These are phyloP conservation scores for Platycercus adscitus DNA, from an alignment of 2,113 vertebrate species.

Conservation along the genomic window DNA sequence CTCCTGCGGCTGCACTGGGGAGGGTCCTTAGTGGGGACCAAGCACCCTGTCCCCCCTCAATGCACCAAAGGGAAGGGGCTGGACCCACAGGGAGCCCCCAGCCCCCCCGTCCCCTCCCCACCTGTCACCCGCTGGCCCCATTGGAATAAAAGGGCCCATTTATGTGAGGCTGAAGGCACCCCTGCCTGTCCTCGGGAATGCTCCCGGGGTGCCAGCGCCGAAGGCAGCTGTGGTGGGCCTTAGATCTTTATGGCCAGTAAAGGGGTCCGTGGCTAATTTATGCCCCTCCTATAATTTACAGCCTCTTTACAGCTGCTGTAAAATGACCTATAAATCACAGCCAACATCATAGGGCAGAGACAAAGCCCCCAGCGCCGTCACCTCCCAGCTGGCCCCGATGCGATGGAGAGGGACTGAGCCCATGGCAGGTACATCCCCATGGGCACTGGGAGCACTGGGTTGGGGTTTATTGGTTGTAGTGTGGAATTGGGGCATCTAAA, in stretches of 20 bases:
- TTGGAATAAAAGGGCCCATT: background rate
- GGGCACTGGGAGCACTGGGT: background rate
- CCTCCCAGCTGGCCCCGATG: background rate
- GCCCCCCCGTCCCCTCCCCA: conserved; percentile 8
- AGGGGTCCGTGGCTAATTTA: conserved; percentile 70
- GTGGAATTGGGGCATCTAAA: background rate
- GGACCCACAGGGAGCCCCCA: background rate
- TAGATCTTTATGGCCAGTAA: conserved; percentile 71
- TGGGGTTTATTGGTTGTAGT: background rate
- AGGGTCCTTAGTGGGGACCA: rapidly evolving
- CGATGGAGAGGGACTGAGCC: background rate
- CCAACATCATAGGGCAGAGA: conserved; percentile 39
- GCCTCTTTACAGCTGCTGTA: conserved; percentile 72
- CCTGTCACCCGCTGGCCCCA: background rate
- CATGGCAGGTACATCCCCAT: background rate
- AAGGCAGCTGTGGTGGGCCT: conserved; percentile 62
- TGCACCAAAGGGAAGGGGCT: background rate
- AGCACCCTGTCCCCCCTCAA: too few species aligned
- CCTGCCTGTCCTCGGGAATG: conserved; percentile 34
- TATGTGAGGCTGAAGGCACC: background rate
- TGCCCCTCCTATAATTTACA: conserved; percentile 71
- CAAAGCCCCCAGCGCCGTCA: background rate
- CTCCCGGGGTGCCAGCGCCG: conserved; percentile 34
- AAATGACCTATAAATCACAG: conserved; percentile 63
- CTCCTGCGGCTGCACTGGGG: background rate